These are phyloP conservation scores for Heliconius hortense DNA, from an alignment of 2,888 invertebrate species.

Conservation along the genomic window DNA sequence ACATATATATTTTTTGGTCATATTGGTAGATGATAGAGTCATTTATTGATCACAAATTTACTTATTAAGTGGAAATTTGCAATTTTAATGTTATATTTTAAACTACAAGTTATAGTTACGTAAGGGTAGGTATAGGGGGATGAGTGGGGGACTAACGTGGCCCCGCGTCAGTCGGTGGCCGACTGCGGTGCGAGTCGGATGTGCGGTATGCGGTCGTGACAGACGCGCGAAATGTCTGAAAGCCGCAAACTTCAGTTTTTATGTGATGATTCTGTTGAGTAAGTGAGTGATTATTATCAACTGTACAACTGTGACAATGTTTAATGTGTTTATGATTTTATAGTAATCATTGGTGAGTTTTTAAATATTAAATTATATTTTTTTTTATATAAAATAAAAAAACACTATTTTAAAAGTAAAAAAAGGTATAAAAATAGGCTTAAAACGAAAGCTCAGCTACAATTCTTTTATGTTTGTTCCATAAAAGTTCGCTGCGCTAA, in stretches of 20 bases:
- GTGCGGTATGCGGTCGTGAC: conserved; percentile 60
- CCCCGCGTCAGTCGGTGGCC: conserved; percentile 67
- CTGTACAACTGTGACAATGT: conserved; percentile 53
- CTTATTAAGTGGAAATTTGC: background rate
- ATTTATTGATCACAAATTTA: background rate
- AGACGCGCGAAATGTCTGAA: conserved; percentile 64
- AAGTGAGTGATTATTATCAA: conserved; percentile 58
- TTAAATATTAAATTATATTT: background rate
- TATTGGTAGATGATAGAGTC: background rate
- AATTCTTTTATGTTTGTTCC: conserved; percentile 26
- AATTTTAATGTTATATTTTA: conserved; percentile 14
- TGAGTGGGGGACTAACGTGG: conserved; percentile 41
- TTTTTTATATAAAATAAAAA: background rate
- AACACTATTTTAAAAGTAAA: background rate
- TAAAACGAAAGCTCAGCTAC: background rate
- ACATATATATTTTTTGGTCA: background rate
- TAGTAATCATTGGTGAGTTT: conserved; percentile 79
- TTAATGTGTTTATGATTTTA: conserved; percentile 75
- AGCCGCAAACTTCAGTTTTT: conserved; percentile 46
- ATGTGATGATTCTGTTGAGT: conserved; percentile 59
- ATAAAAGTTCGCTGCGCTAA: conserved; percentile 24
- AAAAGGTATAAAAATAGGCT: background rate
- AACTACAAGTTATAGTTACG: conserved; percentile 47
- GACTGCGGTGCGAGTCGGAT: conserved; percentile 61
- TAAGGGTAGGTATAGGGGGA: conserved; percentile 47